These are phyloP conservation scores for western clawed frog (Xenopus tropicalis) DNA, from an alignment of 2,113 vertebrate species.

Conservation along the genomic window DNA sequence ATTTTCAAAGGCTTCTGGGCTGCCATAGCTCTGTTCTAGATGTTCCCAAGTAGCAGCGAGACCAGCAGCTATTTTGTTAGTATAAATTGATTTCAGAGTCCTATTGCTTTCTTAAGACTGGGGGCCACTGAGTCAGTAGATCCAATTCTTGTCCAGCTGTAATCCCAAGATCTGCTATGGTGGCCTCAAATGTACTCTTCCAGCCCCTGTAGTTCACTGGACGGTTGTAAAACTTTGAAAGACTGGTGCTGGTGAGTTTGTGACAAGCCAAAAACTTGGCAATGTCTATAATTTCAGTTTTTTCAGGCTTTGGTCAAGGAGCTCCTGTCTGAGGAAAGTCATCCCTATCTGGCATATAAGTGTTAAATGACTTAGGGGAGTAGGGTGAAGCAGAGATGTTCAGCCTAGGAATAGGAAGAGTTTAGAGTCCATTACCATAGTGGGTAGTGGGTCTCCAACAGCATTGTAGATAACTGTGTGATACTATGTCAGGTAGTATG, in stretches of 20 bases:
- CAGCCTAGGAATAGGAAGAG: no score
- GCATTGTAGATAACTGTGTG: no score
- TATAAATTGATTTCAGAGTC: conserved; percentile 18
- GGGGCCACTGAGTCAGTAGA: background rate
- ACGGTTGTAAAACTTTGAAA: background rate
- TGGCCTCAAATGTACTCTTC: background rate
- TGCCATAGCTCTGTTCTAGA: background rate
- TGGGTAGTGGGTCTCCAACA: no score
- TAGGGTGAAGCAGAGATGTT: background rate
- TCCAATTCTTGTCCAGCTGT: background rate
- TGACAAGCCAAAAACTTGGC: background rate
- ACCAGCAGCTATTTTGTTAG: conserved; percentile 16
- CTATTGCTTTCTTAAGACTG: background rate
- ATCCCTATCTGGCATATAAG: no score
- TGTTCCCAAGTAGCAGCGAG: background rate
- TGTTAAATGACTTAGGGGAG: no score
- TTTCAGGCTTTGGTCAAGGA: background rate
- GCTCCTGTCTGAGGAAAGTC: no score
- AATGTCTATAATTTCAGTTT: background rate
- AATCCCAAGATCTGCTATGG: background rate
- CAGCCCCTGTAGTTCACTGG: background rate
- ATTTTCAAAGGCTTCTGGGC: background rate
- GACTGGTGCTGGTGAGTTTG: background rate
- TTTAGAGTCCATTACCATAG: no score
- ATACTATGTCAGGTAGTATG: no score